Conservation (phyloP, 2,797 vertebrate genomes). For the Pelobates cultripes region DNA sequence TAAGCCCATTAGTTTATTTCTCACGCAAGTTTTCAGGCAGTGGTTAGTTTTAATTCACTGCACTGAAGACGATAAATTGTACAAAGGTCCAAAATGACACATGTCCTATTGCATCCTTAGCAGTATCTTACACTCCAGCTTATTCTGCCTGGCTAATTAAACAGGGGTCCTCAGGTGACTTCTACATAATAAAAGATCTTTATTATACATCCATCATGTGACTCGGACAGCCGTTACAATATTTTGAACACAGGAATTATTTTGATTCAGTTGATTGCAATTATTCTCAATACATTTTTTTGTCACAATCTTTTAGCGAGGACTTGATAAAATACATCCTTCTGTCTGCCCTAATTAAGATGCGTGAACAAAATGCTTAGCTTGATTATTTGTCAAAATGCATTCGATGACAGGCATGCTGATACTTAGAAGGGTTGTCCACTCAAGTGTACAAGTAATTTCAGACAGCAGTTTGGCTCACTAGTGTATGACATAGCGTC, state of each 20-base stretch:
- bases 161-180: slow-evolving; percentile 18
- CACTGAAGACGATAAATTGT: too few relatives aligned
- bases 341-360: slow-evolving; percentile 45
- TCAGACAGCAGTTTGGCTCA: slow-evolving; percentile 45
- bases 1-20: too few relatives aligned
- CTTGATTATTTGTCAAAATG: slow-evolving; percentile 53
- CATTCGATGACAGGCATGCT: slow-evolving; percentile 36
- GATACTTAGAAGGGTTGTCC: slow-evolving; percentile 37
- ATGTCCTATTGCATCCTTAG: not conserved
- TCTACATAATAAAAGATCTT: slow-evolving; percentile 20
- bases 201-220: slow-evolving; percentile 15
- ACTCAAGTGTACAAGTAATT: slow-evolving; percentile 49
- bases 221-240: slow-evolving; percentile 12
- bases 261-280: slow-evolving; percentile 40
- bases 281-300: slow-evolving; percentile 50
- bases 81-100: not conserved
- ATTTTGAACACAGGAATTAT: slow-evolving; percentile 36
- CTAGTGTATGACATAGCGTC: slow-evolving; percentile 22
- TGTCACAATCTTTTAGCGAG: slow-evolving; percentile 51
- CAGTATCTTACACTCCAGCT: not conserved
- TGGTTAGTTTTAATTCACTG: too few relatives aligned
- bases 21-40: too few relatives aligned
- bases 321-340: slow-evolving; percentile 45
- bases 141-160: not conserved
- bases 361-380: slow-evolving; percentile 40